These are phyloP conservation scores for Gymnocheta viridis DNA, from an alignment of 2,888 invertebrate species.

Conservation along the genomic window DNA sequence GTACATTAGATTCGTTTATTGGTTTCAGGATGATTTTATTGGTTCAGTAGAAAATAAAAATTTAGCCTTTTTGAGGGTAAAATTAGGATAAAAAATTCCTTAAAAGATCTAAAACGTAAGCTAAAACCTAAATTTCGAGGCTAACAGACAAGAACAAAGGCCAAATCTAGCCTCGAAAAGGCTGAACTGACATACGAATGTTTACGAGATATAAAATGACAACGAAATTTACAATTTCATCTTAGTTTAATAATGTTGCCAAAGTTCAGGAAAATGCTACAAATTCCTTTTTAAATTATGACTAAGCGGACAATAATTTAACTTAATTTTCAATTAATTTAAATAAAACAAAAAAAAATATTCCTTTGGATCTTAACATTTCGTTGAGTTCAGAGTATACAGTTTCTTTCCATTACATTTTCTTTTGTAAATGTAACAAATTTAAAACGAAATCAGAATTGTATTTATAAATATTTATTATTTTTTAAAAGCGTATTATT, in stretches of 20 bases:
- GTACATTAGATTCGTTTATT: too few species aligned
- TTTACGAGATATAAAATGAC: too few species aligned
- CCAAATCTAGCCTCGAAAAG: too few species aligned
- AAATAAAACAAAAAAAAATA: background rate
- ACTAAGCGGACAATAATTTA: background rate
- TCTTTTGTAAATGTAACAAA: slow-evolving; percentile 13
- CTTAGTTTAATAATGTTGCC: background rate
- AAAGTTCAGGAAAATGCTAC: background rate
- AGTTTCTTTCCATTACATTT: background rate
- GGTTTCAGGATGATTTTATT: too few species aligned
- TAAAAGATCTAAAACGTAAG: too few species aligned
- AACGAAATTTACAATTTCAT: background rate
- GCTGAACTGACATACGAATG: too few species aligned
- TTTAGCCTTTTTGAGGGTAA: too few species aligned
- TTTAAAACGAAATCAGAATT: slow-evolving; percentile 14
- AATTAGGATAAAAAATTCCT: too few species aligned
- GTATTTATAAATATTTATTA: slow-evolving; percentile 49
- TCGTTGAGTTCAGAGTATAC: background rate
- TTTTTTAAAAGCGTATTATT: slow-evolving; percentile 51
- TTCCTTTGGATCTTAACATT: background rate
- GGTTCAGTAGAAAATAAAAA: too few species aligned
- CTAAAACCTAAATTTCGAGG: too few species aligned
- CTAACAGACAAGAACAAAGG: too few species aligned
- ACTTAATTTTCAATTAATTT: too few species aligned
- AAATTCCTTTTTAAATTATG: background rate